Evolutionary conservation across 2,888 invertebrate genomes (phyloP).

Genomic region (Taphrorychus bicolor): DNA sequence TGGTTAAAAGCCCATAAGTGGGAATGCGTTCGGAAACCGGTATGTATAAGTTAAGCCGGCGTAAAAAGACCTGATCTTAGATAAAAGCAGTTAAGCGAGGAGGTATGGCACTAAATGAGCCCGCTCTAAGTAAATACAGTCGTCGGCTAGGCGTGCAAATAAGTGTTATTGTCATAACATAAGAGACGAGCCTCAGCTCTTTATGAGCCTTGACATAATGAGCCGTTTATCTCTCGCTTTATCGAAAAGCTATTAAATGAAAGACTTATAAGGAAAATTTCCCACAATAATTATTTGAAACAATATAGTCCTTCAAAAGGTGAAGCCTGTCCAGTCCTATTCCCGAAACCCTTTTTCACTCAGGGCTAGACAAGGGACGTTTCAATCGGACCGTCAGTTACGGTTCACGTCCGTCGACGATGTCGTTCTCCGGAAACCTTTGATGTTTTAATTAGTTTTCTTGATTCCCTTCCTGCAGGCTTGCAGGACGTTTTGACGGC

Average conservation of each 20-base stretch:
- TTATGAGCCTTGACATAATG: slow-evolving; percentile 28
- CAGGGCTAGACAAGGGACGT: slow-evolving; percentile 32
- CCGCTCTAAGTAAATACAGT: slow-evolving; percentile 51
- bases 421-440: slow-evolving; percentile 51
- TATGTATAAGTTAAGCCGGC: slow-evolving; percentile 22
- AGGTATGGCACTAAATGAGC: slow-evolving; percentile 40
- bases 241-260: slow-evolving; percentile 2
- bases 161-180: slow-evolving; percentile 50
- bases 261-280: not conserved
- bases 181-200: slow-evolving; percentile 28
- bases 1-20: slow-evolving; percentile 34
- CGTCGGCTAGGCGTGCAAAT: slow-evolving; percentile 46
- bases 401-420: slow-evolving; percentile 46
- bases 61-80: slow-evolving; percentile 37
- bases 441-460: slow-evolving; percentile 56
- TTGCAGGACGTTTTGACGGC: slow-evolving; percentile 31
- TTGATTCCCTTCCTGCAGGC: slow-evolving; percentile 43
- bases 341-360: slow-evolving; percentile 18
- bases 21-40: slow-evolving; percentile 36
- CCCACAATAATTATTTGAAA: not conserved
- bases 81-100: slow-evolving; percentile 36
- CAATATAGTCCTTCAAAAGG: not conserved
- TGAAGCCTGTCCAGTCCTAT: not conserved
- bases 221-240: slow-evolving; percentile 16
- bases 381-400: slow-evolving; percentile 39